A percentile compares a stretch with the other conserved stretches of the same genome.
Conservation (phyloP, 2,888 invertebrate species). For the Cosmia trapezina region DNA sequence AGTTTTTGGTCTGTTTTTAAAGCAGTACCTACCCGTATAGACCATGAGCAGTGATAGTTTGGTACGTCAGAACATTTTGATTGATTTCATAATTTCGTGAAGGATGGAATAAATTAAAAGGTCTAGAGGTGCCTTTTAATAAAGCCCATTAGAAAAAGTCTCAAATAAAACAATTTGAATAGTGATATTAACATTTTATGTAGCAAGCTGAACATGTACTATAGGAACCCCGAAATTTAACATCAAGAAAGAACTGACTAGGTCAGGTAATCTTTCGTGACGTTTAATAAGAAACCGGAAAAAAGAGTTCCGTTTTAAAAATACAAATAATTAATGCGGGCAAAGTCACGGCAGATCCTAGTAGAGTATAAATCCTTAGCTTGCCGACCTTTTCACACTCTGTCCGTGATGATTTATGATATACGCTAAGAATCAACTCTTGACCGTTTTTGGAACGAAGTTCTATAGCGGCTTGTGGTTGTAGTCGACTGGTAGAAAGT, state of each 20-base stretch:
- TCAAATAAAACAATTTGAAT: background rate
- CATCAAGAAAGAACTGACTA: conserved; percentile 6
- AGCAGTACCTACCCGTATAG: no score
- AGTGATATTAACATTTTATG: background rate
- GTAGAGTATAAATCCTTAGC: conserved; percentile 37
- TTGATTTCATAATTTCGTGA: background rate
- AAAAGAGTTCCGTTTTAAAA: background rate
- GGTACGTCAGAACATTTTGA: no score
- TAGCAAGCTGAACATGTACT: no score
- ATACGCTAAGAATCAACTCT: background rate
- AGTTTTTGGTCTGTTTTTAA: background rate
- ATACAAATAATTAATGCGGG: background rate
- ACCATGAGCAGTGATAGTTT: no score
- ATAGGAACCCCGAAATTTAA: background rate
- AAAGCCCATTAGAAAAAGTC: background rate
- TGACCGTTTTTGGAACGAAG: conserved; percentile 4
- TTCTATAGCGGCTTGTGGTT: no score
- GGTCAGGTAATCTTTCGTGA: background rate
- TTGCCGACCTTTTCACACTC: conserved; percentile 38
- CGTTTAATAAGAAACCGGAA: background rate
- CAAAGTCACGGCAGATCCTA: conserved; percentile 4
- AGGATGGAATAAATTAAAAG: no score
- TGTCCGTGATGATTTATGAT: conserved; percentile 47
- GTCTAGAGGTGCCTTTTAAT: background rate
- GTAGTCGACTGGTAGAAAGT: no score